Evolutionary conservation across 1,140 invertebrate species (phyloP), one percentile per base, ranked within the genome.

Genomic region (Drosophila fuyamai): DNA sequence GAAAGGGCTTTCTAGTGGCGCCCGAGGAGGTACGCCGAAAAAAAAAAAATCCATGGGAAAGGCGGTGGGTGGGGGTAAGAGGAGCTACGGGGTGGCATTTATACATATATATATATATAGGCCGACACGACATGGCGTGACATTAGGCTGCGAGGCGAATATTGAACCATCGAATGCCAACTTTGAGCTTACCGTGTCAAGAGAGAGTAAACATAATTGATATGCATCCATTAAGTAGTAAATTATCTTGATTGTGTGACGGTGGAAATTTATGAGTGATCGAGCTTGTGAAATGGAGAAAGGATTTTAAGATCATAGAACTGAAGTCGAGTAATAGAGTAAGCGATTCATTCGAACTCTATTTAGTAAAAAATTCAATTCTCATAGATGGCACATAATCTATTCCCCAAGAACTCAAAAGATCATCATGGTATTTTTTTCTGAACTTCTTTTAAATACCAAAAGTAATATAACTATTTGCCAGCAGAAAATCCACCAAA

Each of bases 1-100:
- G 79, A 83, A 83, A 83, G 76, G 81, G 76, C 56, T 73, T 73
- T 73, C 68, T 54, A 61, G 56, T 29, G 60, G 47, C 60, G 38
- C 60, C 60, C 47, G 60, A 29, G 47, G 18, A 53, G 62, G 62
- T 32, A 44, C 5, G 13, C 35, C 1, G 23, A 4, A 6, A 7
- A 23, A 23, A 23, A 12, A 13, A 38, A 47, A 47, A 65, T 18
- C 13, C 29, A 16, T 32, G 48, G 65, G 50, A 53, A 66, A 48
- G 65, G 46, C 38, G 27, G 10, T 67, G 35, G 35, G 23, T 38
- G 29, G 18, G 6, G 32, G 36, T 14, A 43, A 14, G n/a, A 12
- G 59, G 46, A 46, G 29, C 41, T 35, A 14, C 9, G 16, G 32
- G 27, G n/a, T 8, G 38, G 27, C n/a, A 46, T 14, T 8, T 5